These are phyloP conservation scores for Girardinichthys multiradiatus DNA, from an alignment of 2,113 vertebrate genomes.

Conservation along the genomic window DNA sequence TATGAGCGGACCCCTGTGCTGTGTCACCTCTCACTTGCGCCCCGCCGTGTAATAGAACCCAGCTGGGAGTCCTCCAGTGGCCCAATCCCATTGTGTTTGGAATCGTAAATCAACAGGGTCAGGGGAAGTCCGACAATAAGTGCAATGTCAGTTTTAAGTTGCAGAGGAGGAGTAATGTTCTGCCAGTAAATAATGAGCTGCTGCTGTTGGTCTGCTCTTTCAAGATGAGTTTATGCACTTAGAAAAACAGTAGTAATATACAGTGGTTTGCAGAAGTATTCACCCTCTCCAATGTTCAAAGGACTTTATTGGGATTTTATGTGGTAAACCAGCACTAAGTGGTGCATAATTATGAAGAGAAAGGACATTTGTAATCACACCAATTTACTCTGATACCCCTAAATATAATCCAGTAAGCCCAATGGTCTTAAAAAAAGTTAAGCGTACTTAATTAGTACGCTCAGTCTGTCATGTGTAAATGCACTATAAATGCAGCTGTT, in stretches of 20 bases:
- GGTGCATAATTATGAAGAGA: no score
- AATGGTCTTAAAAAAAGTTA: no score
- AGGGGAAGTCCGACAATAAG: constrained; percentile 61
- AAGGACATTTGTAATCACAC: no score
- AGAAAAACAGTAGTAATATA: constrained; percentile 9
- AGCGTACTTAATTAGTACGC: no score
- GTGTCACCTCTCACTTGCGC: constrained; percentile 48
- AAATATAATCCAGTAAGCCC: no score
- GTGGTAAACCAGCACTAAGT: no score
- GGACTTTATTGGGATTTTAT: no score
- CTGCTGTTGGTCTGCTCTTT: constrained; percentile 67
- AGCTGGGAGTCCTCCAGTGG: constrained; percentile 63
- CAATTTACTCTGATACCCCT: no score
- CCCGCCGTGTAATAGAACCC: constrained; percentile 52
- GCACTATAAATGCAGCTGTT: no score
- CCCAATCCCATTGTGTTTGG: constrained; percentile 60
- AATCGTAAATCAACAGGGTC: constrained; percentile 76
- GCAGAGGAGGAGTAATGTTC: constrained; percentile 61
- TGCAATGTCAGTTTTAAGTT: constrained; percentile 29
- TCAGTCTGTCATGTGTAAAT: no score
- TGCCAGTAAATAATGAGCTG: constrained; percentile 75
- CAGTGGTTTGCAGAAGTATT: background rate
- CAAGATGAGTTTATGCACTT: constrained; percentile 60
- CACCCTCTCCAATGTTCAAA: no score
- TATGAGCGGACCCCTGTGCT: constrained; percentile 31